phyloP scores from a whole-genome alignment of 2,113 vertebrate species.

The Crotalus tigris region DNA sequence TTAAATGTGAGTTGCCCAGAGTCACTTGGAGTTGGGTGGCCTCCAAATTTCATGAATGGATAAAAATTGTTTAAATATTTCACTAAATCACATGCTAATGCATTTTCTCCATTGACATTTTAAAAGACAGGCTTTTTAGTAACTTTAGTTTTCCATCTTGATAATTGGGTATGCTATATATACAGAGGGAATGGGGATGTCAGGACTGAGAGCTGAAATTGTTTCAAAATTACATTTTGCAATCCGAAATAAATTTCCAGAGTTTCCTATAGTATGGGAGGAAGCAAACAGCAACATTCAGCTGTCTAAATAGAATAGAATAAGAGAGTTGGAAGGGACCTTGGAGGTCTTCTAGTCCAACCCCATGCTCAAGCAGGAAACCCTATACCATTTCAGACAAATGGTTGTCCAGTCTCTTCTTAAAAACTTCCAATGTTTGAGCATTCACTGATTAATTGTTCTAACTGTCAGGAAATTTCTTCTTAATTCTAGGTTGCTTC shows the following conservation, averaged over 20 bases:
- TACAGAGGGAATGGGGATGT: neutral
- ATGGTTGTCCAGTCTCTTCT: too few species aligned
- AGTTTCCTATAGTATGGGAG: neutral
- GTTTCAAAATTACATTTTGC: neutral
- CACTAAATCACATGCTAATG: neutral
- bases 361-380: too few species aligned
- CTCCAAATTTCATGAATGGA: neutral
- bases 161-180: neutral
- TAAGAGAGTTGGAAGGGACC: too few species aligned
- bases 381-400: too few species aligned
- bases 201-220: neutral
- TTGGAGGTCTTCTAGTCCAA: too few species aligned
- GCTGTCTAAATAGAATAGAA: too few species aligned
- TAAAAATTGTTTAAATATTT: neutral
- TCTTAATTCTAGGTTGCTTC: too few species aligned
- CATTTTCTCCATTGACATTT: neutral
- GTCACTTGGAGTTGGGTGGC: neutral
- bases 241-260: neutral
- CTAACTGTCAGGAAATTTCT: too few species aligned
- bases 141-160: neutral
- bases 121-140: slow-evolving; percentile 5
- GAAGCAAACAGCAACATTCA: too few species aligned
- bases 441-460: too few species aligned
- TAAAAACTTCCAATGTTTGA: too few species aligned
- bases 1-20: neutral